Base-by-base conservation (phyloP, 2,113 vertebrate species). In the Salvelinus sp. region DNA sequence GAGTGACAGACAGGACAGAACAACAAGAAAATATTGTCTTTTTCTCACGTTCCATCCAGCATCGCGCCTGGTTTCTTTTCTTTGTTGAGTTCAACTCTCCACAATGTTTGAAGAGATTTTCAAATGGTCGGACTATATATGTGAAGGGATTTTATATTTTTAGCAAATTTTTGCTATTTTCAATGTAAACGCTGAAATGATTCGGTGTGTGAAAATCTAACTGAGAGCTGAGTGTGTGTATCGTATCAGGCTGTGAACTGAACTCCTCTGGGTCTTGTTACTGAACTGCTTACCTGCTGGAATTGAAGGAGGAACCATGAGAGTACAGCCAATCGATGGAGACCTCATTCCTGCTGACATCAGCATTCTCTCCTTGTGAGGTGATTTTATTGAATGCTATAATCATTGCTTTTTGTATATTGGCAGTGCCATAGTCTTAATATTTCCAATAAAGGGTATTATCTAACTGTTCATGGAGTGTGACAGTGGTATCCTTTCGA, bases 261-360 rank as follows among this genome's bases (percentile, higher is more conserved):
- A 44, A 44, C 38, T 44, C 38, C 38, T 44, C 38, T 44, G 38
- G 38, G 38, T 10, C 38, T 44, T 44, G 38, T 10, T 44, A 44
- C 38, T 44, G 38, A 9, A n/a, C n/a, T 44, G 38, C 38, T 44
- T 10, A 44, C 2, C 2, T 44, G 38, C 50, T 54, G 16, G 63
- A 65, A 65, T 44, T 65, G 25, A 65, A n/a, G 63, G 25, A 28
- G 23, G 25, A 27, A 54, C 48, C 48, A 54, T 65, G 25, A 27
- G 63, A 65, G 23, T 25, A 10, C 63, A 28, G 63, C 75, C 28
- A 85, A 85, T 81, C 75, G 57, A 79, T 78, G 72, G 50, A 74
- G 54, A 80, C 81, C 77, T 79, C 48, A 72, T 81, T 70, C 50
- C 74, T 73, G 72, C 80, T 77, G 80, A 83, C 60, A 50, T n/a